Evolutionary conservation across 2,797 vertebrate species (phyloP), one percentile per base, ranked within the genome.

Genomic region (Selene dorsalis): DNA sequence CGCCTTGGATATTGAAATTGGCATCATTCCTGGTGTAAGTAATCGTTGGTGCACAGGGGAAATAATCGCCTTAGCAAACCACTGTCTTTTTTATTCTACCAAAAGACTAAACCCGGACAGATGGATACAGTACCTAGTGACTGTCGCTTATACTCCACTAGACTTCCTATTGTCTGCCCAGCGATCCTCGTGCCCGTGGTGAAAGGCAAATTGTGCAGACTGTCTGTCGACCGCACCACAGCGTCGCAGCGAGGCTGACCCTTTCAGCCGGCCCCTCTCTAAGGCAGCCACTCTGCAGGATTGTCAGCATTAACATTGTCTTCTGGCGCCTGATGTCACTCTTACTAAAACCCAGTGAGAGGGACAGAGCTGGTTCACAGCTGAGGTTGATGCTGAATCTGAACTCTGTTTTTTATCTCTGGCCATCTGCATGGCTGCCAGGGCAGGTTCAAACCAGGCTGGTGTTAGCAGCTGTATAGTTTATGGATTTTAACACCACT

Each of bases 261-360:
- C 88, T 92, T 73, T 91, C 76, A 26, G 78, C 79, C 80, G 91
- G 91, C 85, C 92, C 87, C 92, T 83, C 75, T 92, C 86, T 89
- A 73, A 89, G 88, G 85, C 85, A 78, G 69, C 65, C 43, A 63
- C 83, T 81, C 79, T 86, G 79, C 79, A 72, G 80, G 77, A 74
- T 71, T 76, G 94, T 95, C 94, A 95, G 95, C 95, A 94, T 66
- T 93, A 90, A 85, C 93, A 95, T 95, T 95, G 94, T 95, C 91
- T 93, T 82, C 86, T 85, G 84, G 86, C 69, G 84, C 85, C 87
- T 90, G 92, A 91, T 88, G 84, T 93, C 93, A 93, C 88, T 87
- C 76, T 85, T 77, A 69, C 73, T 91, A 91, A 92, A 93, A 91
- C 87, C 92, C 91, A 74, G 87, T 63, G 81, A 73, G 83, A 76